These are phyloP conservation scores for Pogonomyrmex californicus DNA, from an alignment of 1,140 invertebrate species.

Conservation along the genomic window DNA sequence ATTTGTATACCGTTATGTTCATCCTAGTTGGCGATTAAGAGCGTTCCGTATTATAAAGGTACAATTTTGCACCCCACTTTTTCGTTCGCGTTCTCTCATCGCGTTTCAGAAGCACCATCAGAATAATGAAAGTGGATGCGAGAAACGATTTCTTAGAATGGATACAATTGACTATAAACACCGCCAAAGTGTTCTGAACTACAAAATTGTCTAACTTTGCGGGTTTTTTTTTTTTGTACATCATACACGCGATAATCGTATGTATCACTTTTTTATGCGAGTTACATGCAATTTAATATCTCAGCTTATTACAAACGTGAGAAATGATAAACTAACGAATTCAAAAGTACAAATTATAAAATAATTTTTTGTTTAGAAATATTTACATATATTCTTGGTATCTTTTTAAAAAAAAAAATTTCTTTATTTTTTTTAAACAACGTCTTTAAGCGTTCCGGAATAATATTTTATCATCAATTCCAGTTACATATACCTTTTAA, in stretches of 20 bases:
- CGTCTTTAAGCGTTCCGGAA: neutral
- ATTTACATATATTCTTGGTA: neutral
- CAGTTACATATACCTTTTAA: neutral
- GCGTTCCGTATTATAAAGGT: neutral
- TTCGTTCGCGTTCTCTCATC: neutral
- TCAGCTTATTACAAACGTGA: neutral
- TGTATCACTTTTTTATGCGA: neutral
- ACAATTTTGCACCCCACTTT: neutral
- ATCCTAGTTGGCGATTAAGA: slow-evolving; percentile 29
- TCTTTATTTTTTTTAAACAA: neutral
- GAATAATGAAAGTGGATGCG: slow-evolving; percentile 2
- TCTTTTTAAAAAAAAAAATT: too few relatives aligned
- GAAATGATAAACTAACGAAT: neutral
- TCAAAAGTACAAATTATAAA: neutral
- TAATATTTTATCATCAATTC: neutral
- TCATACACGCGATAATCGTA: neutral
- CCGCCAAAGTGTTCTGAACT: neutral
- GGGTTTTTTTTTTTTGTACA: neutral
- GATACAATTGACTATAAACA: neutral
- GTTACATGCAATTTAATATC: slow-evolving; percentile 1
- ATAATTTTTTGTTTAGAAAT: neutral
- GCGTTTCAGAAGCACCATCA: neutral
- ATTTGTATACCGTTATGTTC: slow-evolving; percentile 43
- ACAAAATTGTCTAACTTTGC: neutral
- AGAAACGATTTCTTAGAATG: neutral